Evolutionary conservation across 2,797 vertebrate genomes (phyloP).

Genomic region (Pristis pectinata): DNA sequence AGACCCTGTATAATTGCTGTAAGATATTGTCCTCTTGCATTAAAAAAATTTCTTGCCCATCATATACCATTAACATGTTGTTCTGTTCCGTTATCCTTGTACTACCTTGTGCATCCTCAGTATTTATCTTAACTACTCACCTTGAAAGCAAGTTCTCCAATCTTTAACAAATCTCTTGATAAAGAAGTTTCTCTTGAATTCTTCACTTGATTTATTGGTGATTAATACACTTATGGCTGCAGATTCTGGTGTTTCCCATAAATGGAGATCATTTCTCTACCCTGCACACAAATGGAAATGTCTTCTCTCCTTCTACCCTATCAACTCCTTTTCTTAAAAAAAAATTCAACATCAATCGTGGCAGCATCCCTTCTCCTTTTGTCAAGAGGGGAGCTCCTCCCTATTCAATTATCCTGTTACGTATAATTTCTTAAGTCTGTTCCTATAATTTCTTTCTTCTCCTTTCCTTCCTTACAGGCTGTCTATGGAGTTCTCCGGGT

Average conservation of each 20-base stretch:
- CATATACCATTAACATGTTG: no score
- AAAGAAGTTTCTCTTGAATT: neutral
- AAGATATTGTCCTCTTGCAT: no score
- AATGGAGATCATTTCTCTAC: neutral
- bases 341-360: no score
- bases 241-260: neutral
- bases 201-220: neutral
- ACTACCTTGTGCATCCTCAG: neutral
- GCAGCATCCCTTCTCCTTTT: neutral
- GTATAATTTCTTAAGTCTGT: neutral
- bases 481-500: slow-evolving; percentile 87
- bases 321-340: neutral
- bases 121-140: neutral
- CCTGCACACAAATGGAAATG: no score
- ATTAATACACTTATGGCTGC: neutral
- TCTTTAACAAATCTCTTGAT: neutral
- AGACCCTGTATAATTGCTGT: no score
- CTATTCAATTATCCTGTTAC: neutral
- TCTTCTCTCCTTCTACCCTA: neutral
- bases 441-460: neutral
- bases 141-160: neutral
- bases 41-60: no score
- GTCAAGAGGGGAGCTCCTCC: neutral
- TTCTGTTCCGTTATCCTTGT: no score
- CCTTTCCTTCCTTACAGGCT: slow-evolving; percentile 56